A percentile compares a stretch with the other conserved stretches of the same genome.
phyloP scores from a whole-genome alignment of 1,140 invertebrate species.

The Lepidotrigona ventralis region DNA sequence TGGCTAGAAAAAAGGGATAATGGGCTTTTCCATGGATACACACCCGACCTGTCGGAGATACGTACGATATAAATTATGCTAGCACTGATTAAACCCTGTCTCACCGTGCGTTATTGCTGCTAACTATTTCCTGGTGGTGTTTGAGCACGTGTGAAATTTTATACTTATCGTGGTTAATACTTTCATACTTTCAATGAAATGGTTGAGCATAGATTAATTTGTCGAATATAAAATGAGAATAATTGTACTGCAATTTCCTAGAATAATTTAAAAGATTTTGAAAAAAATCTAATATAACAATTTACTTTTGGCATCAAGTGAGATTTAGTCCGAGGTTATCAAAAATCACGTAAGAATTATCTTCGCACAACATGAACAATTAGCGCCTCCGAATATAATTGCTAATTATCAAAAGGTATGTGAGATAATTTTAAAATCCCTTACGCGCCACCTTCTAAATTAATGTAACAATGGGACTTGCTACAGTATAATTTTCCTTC shows the following conservation, averaged over 20 bases:
- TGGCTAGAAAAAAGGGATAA: slow-evolving; percentile 45
- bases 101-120: not conserved
- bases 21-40: slow-evolving; percentile 29
- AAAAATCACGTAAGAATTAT: too few species aligned
- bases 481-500: not conserved
- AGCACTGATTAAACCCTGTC: not conserved
- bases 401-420: too few species aligned
- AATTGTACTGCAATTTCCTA: too few species aligned
- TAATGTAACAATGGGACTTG: not conserved
- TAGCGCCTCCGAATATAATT: too few species aligned
- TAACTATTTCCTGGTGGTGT: not conserved
- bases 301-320: too few species aligned
- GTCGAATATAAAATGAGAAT: too few species aligned
- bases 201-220: not conserved
- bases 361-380: too few species aligned
- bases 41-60: slow-evolving; percentile 1
- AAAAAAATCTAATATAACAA: not conserved
- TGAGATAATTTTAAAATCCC: not conserved
- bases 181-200: too few species aligned
- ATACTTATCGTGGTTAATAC: too few species aligned
- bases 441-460: not conserved
- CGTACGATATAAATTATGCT: not conserved
- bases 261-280: not conserved
- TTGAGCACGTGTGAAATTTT: not conserved
- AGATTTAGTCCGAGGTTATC: too few species aligned